Evolutionary conservation across 2,888 invertebrate genomes (phyloP).

Genomic region (Dioctria linearis): DNA sequence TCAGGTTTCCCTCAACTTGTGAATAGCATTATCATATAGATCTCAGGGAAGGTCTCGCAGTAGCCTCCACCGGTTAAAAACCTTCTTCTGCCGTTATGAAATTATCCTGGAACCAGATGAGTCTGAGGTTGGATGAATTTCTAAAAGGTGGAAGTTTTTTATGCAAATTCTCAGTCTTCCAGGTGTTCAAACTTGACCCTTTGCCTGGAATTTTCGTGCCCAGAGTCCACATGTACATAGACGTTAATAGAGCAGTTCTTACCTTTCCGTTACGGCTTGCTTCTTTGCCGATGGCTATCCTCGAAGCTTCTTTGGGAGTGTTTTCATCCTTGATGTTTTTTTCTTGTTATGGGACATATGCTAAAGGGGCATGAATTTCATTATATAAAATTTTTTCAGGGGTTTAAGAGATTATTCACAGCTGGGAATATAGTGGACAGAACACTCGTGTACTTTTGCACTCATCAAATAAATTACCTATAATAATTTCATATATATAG

Average conservation of each 20-base stretch:
- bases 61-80: neutral
- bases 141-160: conserved; percentile 38
- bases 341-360: conserved; percentile 28
- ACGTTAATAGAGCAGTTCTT: conserved; percentile 27
- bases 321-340: neutral
- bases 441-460: too few species aligned
- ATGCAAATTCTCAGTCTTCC: conserved; percentile 34
- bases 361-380: conserved; percentile 40
- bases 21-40: conserved; percentile 37
- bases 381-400: conserved; percentile 26
- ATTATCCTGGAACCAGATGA: conserved; percentile 25
- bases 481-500: too few species aligned
- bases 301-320: conserved; percentile 8
- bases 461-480: too few species aligned
- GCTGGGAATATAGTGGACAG: neutral
- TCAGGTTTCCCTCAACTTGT: neutral
- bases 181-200: conserved; percentile 48
- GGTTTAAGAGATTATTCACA: conserved; percentile 32
- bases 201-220: conserved; percentile 3
- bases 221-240: neutral
- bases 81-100: conserved; percentile 1
- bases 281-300: conserved; percentile 17
- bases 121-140: conserved; percentile 14
- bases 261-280: conserved; percentile 26
- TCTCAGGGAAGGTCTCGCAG: conserved; percentile 13